Conservation (phyloP, 2,113 vertebrate genomes). For the Scartelaos histophorus region DNA sequence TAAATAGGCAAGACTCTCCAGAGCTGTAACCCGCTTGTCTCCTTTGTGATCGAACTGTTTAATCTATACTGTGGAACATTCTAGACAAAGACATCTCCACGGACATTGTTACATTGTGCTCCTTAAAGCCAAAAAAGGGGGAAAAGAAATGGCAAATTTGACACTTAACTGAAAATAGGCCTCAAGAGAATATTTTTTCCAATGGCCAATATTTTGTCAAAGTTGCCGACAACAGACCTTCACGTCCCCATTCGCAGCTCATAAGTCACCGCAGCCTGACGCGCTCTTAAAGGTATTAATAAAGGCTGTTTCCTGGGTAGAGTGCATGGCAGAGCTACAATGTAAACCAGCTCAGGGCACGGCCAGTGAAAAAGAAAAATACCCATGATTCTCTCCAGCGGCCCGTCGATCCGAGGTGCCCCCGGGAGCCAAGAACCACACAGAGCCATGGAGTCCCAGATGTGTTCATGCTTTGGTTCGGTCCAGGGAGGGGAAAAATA, state of each 20-base stretch:
- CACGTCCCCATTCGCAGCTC: conserved; percentile 61
- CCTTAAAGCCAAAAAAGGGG: too few relatives aligned
- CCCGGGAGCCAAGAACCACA: conserved; percentile 28
- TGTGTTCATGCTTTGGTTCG: conserved; percentile 40
- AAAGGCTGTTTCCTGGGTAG: conserved; percentile 65
- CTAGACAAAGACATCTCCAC: too few relatives aligned
- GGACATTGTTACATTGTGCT: too few relatives aligned
- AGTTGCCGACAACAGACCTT: conserved; percentile 71
- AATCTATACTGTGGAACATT: too few relatives aligned
- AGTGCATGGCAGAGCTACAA: conserved; percentile 58
- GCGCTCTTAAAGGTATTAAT: conserved; percentile 65
- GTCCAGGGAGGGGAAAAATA: conserved; percentile 28
- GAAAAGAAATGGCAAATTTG: neutral
- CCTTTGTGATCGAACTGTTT: too few relatives aligned
- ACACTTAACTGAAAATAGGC: neutral
- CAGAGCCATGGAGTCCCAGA: conserved; percentile 30
- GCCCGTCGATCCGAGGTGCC: conserved; percentile 21
- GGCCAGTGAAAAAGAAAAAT: conserved; percentile 67
- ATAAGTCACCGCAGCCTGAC: conserved; percentile 64
- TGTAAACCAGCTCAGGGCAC: conserved; percentile 63
- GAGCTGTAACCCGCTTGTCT: too few relatives aligned
- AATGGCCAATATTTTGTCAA: conserved; percentile 48
- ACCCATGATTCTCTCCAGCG: conserved; percentile 56
- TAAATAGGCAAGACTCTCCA: too few relatives aligned
- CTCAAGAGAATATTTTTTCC: neutral